Evolutionary conservation across 2,113 vertebrate genomes (phyloP).

Genomic region (Scomber japonicus): DNA sequence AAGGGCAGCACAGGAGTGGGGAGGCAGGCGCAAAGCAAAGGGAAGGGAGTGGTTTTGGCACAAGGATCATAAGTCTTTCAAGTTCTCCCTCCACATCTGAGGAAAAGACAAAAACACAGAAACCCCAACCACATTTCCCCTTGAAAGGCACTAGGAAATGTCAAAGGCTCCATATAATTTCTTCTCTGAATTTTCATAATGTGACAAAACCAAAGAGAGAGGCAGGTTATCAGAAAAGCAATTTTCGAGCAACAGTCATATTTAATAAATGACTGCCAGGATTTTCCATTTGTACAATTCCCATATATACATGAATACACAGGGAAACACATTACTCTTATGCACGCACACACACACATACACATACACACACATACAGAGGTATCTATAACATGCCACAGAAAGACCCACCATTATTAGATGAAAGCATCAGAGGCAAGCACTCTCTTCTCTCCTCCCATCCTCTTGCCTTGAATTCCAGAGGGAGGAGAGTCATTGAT

Average conservation of each 20-base stretch:
- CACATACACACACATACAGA: slow-evolving; percentile 18
- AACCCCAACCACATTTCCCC: slow-evolving; percentile 33
- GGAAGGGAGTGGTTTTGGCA: slow-evolving; percentile 68
- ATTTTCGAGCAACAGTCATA: slow-evolving; percentile 79
- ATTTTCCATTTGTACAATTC: slow-evolving; percentile 17
- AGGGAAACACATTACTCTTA: not conserved
- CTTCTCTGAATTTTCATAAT: slow-evolving; percentile 82
- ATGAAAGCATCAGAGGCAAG: slow-evolving; percentile 62
- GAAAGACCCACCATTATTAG: slow-evolving; percentile 71
- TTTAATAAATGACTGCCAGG: slow-evolving; percentile 79
- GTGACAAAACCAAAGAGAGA: slow-evolving; percentile 75
- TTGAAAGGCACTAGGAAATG: slow-evolving; percentile 16
- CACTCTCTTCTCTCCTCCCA: slow-evolving; percentile 33
- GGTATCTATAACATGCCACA: slow-evolving; percentile 31
- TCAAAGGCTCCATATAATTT: slow-evolving; percentile 20
- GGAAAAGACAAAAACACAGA: slow-evolving; percentile 32
- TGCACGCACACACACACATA: not conserved
- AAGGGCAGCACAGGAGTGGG: slow-evolving; percentile 40
- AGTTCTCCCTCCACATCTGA: slow-evolving; percentile 57
- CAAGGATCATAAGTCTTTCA: slow-evolving; percentile 31
- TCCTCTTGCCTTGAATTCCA: slow-evolving; percentile 56
- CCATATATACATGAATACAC: not conserved
- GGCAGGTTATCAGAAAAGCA: slow-evolving; percentile 71
- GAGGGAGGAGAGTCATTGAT: slow-evolving; percentile 68
- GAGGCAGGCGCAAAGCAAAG: slow-evolving; percentile 22